A percentile compares a stretch with the other conserved stretches of the same genome.
phyloP scores from a whole-genome alignment of 2,113 vertebrate genomes.

The Cygnus atratus region DNA sequence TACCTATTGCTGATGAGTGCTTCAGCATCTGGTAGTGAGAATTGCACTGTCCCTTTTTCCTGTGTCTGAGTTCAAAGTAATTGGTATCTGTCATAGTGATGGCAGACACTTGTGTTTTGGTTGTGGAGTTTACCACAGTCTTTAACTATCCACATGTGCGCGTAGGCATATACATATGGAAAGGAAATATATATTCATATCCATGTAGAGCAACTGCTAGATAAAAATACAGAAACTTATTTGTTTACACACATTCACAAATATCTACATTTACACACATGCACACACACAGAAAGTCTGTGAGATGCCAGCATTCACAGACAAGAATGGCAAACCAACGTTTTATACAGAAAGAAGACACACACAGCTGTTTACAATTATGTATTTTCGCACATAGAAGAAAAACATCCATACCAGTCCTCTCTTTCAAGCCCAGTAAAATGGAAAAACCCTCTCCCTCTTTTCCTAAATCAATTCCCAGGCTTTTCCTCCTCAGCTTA shows the following conservation, averaged over 20 bases:
- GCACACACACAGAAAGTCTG: not conserved
- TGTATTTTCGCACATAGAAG: not conserved
- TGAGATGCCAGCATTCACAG: not conserved
- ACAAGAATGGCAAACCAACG: not conserved
- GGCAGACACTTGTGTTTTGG: not conserved
- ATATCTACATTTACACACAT: not conserved
- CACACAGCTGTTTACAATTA: not conserved
- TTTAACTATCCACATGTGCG: not conserved
- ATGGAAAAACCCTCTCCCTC: not conserved
- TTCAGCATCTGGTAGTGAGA: not conserved
- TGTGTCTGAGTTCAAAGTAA: not conserved
- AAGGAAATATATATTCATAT: not conserved
- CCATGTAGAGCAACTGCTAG: not conserved
- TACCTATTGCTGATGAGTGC: too few relatives aligned
- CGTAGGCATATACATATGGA: not conserved
- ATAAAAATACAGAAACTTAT: not conserved
- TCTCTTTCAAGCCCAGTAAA: not conserved
- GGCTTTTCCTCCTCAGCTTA: not conserved
- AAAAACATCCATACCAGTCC: accelerated
- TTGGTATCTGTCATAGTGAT: not conserved
- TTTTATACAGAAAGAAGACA: not conserved
- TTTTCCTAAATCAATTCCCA: not conserved
- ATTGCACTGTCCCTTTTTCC: not conserved
- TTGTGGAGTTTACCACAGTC: not conserved
- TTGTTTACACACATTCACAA: not conserved